Base-by-base conservation (phyloP, 2,113 vertebrate species). In the Clarias macrocephalus region DNA sequence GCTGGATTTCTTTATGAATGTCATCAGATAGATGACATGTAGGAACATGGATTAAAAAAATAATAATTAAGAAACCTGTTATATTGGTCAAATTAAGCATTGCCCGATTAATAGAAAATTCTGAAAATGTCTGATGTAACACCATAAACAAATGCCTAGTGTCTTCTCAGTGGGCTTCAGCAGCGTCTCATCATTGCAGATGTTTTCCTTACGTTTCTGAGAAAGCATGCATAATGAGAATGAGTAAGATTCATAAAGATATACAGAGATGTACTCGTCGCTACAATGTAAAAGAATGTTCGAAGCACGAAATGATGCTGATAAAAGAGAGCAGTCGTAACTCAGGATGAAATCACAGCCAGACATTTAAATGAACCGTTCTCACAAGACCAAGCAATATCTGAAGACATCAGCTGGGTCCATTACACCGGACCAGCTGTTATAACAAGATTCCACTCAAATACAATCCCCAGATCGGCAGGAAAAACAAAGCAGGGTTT, bases 141-240 rank as follows among this genome's bases (percentile, higher is more conserved):
- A 70, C 63, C 63, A 42, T 80, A 86, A 81, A 86, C 12, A 42
- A 81, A 60, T 30, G 77, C 60, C 23, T 42, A 23, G 2, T 59
- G 21, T 57, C 48, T 66, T 66, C 60, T 57, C 62, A 80, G n/a
- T 54, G 60, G 30, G 85, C 19, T 80, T 68, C 30, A 28, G 62
- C 19, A 70, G 11, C 37, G 70, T 80, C 19, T 52, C 10, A 0
- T 77, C 62, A 18, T 48, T 42, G 59, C 75, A 23, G 60, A 48
- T 80, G 56, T 70, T 57, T 37, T 65, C 30, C 62, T 37, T 56
- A 37, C 28, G 42, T 3, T 37, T 6, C 62, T 30, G 25, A 30
- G 21, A 70, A 42, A 42, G 21, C 21, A 2, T 30, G 23, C 2
- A 9, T 62, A 48, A 52, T 42, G 3, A 42, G 42, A 42, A 42